Base-by-base conservation (phyloP, 2,113 vertebrate species). In the Hippocampus guttulatus region DNA sequence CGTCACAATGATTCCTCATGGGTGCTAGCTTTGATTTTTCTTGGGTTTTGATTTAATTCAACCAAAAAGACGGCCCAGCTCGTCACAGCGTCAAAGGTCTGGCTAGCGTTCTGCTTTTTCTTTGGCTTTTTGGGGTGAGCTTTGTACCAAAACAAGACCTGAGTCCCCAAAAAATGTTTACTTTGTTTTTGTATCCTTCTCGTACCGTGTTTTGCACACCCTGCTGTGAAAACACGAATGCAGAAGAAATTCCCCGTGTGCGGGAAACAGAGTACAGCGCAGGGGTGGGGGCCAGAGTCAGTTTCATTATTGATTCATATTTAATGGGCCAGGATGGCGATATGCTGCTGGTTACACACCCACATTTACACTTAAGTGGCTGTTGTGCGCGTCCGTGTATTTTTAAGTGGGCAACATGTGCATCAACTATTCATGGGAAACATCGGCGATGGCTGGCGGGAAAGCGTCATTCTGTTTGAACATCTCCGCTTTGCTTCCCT, bases 301-400 rank as follows among this genome's bases (percentile, higher is more conserved):
- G 65, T 89, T 87, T 88, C 87, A 83, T 87, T 83, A 89, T 77
- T 60, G 83, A 88, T 90, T 87, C 74, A 90, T 90, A 85, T 91
- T 89, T 90, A 88, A 91, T 90, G 81, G 85, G 82, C 78, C 70
- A 74, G 74, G 78, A 85, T 78, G 70, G 69, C 63, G 84, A 85
- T 85, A 75, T 3, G 47, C 62, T 72, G 71, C 69, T 30, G 77
- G 79, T 76, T 84, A 88, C 85, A 84, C 64, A 64, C 74, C 77
- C 82, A 79, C 79, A 72, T 81, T 81, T 86, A 84, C 75, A 73
- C 66, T 75, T 79, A 87, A 88, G 80, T 84, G 79, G 61, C 78
- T 75, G 83, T 85, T 84, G 62, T 25, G 77, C 69, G 60, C 78
- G 84, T 25, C 83, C 69, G 60, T 81, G 85, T 25, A 85, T 88